phyloP scores from a whole-genome alignment of 2,888 invertebrate genomes.

The Campoletis raptor region DNA sequence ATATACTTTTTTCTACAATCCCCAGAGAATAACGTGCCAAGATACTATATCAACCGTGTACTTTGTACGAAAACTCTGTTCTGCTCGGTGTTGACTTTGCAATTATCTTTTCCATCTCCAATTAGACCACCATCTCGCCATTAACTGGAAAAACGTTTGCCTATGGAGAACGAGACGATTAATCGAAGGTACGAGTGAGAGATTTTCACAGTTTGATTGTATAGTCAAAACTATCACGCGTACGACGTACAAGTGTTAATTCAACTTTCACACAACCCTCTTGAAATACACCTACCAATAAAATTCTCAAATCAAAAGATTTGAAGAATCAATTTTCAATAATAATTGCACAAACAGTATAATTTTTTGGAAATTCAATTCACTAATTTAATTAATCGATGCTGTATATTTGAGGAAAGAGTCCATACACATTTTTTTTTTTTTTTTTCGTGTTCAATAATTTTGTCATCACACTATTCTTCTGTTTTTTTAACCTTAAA shows the following conservation, averaged over 20 bases:
- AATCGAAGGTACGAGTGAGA: conserved; percentile 53
- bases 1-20: conserved; percentile 24
- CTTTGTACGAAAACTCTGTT: conserved; percentile 49
- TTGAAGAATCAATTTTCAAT: neutral
- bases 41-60: conserved; percentile 52
- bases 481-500: neutral
- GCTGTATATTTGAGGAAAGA: neutral
- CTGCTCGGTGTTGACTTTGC: conserved; percentile 58
- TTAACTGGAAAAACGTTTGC: conserved; percentile 64
- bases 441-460: neutral
- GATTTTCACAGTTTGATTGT: conserved; percentile 35
- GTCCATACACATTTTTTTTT: neutral
- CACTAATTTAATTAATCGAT: too few relatives aligned
- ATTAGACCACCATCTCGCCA: conserved; percentile 50
- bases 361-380: neutral
- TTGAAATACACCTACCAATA: neutral
- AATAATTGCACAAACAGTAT: neutral
- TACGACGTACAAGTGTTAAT: conserved; percentile 50
- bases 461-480: neutral
- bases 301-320: neutral
- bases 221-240: conserved; percentile 31
- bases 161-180: conserved; percentile 54
- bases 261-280: conserved; percentile 31
- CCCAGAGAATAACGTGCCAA: conserved; percentile 36
- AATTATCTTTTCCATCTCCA: conserved; percentile 64